Base-by-base conservation (phyloP, 2,888 invertebrate species). In the Rhorus exstirpatorius region DNA sequence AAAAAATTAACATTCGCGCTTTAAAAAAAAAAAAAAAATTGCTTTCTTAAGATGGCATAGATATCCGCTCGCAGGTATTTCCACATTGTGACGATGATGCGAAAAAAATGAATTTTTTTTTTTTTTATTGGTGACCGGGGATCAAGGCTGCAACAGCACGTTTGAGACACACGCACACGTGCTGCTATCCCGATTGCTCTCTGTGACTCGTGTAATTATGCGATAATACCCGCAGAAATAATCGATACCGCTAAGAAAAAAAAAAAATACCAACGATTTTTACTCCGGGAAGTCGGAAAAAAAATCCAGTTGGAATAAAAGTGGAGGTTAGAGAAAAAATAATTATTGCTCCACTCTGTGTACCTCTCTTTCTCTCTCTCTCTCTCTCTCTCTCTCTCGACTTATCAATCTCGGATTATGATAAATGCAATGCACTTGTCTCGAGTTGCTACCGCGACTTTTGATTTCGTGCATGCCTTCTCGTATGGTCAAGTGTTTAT, bases 141-240 rank as follows among this genome's bases (percentile, higher is more conserved):
- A 70, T 77, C 77, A 77, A 77, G 77, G 77, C 44, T 61, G 38
- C 2, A 35, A 53, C 31, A 35, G 17, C 49, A 61, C 49, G 77
- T 10, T n/a, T 8, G 38, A 35, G n/a, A 26, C 10, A 21, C 10
- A 51, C 38, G 41, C 19, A 51, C 19, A 10, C 17, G 53, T 44
- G 3, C n/a, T n/a, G 38, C 41, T 60, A 2, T 55, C 12, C 19
- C 31, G 60, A 49, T 35, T 55, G n/a, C 71, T 35, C 72, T 21
- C n/a, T 26, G 49, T 19, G 14, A 53, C 21, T 14, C n/a, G 58
- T 74, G 60, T 26, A 67, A 79, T 79, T 79, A 74, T 35, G 67
- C 51, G 44, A 74, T 70, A 77, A 77, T 68, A 60, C n/a, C n/a
- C n/a, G n/a, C n/a, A 49, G 8, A 61, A n/a, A 41, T 24, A 51